Base-by-base conservation (phyloP, 92 coral and sea anemone genomes). In the Bergia puertoricense region DNA sequence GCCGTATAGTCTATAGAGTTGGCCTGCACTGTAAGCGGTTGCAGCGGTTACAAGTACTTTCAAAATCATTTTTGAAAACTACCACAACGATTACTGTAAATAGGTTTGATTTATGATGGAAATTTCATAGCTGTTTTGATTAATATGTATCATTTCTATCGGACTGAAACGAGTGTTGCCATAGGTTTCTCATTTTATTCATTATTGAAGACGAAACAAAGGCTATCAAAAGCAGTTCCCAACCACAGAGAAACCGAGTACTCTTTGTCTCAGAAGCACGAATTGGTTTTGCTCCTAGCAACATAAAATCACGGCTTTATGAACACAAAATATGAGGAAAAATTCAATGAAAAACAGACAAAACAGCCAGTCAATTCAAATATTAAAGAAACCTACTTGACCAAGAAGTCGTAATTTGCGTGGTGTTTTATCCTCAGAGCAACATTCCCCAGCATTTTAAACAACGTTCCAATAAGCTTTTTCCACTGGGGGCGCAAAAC, bases 381-480 rank as follows among this genome's bases (percentile, higher is more conserved):
- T 20, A 23, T 15, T 14, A 22, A 57, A 9, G 48, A 81, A 10
- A 57, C 42, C 13, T 57, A 23, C 76, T 40, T 6, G 16, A 8
- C 8, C 3, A 15, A 11, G 43, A 66, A 20, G 16, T 8, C 22
- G n/a, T 15, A 36, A 43, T 44, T 84, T 68, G 46, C 79, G 87
- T 67, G 87, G 30, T 6, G 57, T 30, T 36, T 46, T 23, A 37
- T 11, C 8, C 10, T 71, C 1, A 30, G 41, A 43, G 42, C 44
- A 67, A 65, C 22, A 45, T 72, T 84, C 62, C 56, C 87, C 9
- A 37, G 22, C 39, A 80, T 44, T 30, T 15, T 37, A 15, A 50
- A 84, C 66, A 84, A 30, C 74, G 86, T 84, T 69, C 68, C 66
- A 15, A 14, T 79, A 23, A 69, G 68, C 67, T 84, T 16, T 44